Evolutionary conservation across 2,113 vertebrate genomes (phyloP), one percentile per base, ranked within the genome.

Genomic region (Amblyopsis rosae): DNA sequence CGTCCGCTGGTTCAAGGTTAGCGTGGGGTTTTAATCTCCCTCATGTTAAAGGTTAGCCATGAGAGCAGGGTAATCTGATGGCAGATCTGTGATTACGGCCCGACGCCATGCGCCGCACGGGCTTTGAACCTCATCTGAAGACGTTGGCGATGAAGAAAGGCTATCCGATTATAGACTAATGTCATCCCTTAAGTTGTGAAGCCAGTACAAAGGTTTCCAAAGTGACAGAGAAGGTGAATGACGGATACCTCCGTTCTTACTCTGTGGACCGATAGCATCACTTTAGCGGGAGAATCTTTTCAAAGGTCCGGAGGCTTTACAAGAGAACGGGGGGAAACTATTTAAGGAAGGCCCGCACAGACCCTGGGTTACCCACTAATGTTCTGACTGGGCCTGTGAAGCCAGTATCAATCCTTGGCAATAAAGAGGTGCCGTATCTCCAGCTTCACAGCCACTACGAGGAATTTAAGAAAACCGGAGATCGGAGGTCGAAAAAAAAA

Each of bases 1-100:
- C 76, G 75, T 72, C 85, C 71, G 79, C 86, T 85, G 87, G 83
- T 86, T 90, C 82, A 67, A 81, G 87, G 87, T 86, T 82, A 87
- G 87, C 76, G 7, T 26, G 45, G 63, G 79, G 82, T 85, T 90
- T 85, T 85, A 83, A 87, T 89, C 83, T 79, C 69, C 80, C 82
- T 89, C 85, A 84, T 88, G 89, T 86, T 87, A 86, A 86, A 89
- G 89, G 89, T 86, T 87, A 86, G 85, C 74, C 15, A 65, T 13
- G 78, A 74, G 85, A 80, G 78, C 62, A 59, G 73, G 77, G 62
- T 87, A 85, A 89, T 88, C 88, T 86, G 85, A 89, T 75, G 61
- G 59, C 74, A 82, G 79, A 90, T 88, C 86, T 83, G 86, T 74
- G 84, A 90, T 87, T 86, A 84, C 78, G 62, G 75, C 17, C 69